A percentile compares a stretch with the other conserved stretches of the same genome.
Conservation (phyloP, 2,888 invertebrate species). For the Cremastinae sp. region DNA sequence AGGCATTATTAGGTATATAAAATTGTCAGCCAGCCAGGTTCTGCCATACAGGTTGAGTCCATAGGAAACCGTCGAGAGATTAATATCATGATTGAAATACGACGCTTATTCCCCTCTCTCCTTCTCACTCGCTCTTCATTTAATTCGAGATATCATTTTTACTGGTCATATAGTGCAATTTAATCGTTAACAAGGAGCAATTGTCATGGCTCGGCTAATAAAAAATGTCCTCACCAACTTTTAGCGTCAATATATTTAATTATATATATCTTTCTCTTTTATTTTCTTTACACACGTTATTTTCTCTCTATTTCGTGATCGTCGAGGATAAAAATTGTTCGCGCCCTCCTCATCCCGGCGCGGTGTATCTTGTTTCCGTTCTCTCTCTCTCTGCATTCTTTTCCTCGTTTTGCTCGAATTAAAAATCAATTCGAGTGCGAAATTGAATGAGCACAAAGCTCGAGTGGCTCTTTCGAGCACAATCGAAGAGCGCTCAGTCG, state of each 20-base stretch:
- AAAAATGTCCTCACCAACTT: not conserved
- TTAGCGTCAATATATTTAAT: no score
- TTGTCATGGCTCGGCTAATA: slow-evolving; percentile 12
- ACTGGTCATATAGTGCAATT: slow-evolving; percentile 44
- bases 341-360: no score
- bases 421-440: not conserved
- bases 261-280: no score
- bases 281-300: no score
- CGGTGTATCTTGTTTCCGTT: not conserved
- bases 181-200: slow-evolving; percentile 20
- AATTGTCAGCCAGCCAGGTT: slow-evolving; percentile 54
- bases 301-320: no score
- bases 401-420: not conserved
- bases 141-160: slow-evolving; percentile 51
- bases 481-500: no score
- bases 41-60: slow-evolving; percentile 7
- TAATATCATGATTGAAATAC: slow-evolving; percentile 56
- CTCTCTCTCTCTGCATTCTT: not conserved
- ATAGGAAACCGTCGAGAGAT: slow-evolving; percentile 60
- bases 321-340: no score
- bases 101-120: slow-evolving; percentile 49
- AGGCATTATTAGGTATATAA: slow-evolving; percentile 49
- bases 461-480: not conserved
- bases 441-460: not conserved
- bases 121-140: slow-evolving; percentile 29